phyloP scores from a whole-genome alignment of 2,113 vertebrate genomes.

The Brevimyrus niger region DNA sequence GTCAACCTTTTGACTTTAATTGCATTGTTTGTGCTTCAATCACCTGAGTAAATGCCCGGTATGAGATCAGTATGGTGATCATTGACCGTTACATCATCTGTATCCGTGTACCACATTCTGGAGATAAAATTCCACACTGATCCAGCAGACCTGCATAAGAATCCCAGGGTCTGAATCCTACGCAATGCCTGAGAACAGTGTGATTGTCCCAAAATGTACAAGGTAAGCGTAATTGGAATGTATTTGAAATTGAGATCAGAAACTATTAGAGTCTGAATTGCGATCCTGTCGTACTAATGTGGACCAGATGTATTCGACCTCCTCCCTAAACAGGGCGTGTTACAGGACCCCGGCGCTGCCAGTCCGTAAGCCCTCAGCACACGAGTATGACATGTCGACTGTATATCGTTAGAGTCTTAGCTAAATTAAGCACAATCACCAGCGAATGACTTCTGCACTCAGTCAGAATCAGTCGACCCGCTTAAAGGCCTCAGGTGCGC shows the following conservation, averaged over 20 bases:
- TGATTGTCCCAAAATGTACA: background rate
- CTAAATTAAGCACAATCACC: background rate
- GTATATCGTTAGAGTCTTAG: background rate
- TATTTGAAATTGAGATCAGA: slow-evolving; percentile 9
- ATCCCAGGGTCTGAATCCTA: background rate
- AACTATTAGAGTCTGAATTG: slow-evolving; percentile 1
- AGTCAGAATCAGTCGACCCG: background rate
- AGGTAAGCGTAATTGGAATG: slow-evolving; percentile 8
- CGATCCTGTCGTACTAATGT: background rate
- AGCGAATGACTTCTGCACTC: background rate
- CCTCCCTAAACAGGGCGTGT: background rate
- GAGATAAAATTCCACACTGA: background rate
- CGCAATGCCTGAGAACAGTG: background rate
- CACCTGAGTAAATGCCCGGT: background rate
- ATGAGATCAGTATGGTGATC: background rate
- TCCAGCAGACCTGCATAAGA: background rate
- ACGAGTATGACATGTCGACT: background rate
- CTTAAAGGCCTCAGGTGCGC: background rate
- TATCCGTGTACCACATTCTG: background rate
- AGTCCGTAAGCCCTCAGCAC: background rate
- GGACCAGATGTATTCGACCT: background rate
- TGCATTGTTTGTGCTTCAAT: background rate
- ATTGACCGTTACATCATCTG: background rate
- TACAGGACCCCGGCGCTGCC: background rate
- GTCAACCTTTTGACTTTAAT: background rate